Evolutionary conservation across 1,140 invertebrate genomes (phyloP), one percentile per base, ranked within the genome.

Genomic region (Babylonia areolata): DNA sequence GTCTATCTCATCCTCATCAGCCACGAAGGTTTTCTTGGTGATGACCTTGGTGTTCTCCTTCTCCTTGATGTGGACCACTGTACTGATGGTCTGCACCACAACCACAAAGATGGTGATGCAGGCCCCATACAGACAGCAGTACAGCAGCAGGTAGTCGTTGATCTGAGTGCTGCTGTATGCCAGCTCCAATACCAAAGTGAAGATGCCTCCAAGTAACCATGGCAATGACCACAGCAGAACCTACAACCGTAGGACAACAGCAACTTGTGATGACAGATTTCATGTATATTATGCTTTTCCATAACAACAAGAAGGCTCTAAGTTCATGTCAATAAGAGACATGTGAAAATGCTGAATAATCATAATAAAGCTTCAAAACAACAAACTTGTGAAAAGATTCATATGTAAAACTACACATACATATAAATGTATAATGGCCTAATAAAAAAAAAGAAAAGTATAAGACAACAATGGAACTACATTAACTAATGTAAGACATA

Each of bases 1-100:
- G 20, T 93, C 92, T 2, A 93, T 88, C 58, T 94, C 92, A 90
- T 93, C 93, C 85, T 94, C 93, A 42, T 93, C 93, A 0, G 91
- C 88, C 31, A 94, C 78, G 39, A 93, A 79, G 84, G 92, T 93
- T 37, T 89, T 88, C 84, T 91, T 92, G 9, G 85, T 89, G 23
- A 88, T 88, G 46, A 84, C 86, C 81, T 87, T 87, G 58, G 77
- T 82, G 37, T 77, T 87, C 80, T 89, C 85, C 46, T 87, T 87
- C 39, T 89, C 84, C 69, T 88, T 86, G 35, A 85, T 89, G 46
- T 93, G 90, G 5, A 93, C 90, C 31, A 93, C 86, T 28, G 89
- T 89, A 69, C 90, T 90, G 28, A 91, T 88, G 33, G 93, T 89
- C 69, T 94, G 92, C 15, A 89, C 86, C 17, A 89, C 84, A 0